Conservation (phyloP, 1,140 invertebrate genomes). For the Tyrophagus putrescentiae region DNA sequence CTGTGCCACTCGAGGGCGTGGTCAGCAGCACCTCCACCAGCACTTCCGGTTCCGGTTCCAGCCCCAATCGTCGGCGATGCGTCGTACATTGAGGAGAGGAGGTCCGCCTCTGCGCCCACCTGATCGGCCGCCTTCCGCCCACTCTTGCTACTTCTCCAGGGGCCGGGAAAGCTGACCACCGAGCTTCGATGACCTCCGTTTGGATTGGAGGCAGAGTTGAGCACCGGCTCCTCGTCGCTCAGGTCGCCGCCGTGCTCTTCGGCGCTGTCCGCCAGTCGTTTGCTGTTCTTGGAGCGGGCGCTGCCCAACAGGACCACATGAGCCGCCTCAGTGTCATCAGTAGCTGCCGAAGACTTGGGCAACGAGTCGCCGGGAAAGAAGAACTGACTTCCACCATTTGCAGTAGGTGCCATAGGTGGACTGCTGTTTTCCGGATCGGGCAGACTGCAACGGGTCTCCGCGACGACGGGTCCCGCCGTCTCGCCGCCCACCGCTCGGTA, state of each 20-base stretch:
- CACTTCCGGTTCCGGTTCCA: not conserved
- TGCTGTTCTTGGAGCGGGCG: constrained; percentile 2
- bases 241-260: not conserved
- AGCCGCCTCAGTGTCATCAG: not conserved
- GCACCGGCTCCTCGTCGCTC: too few relatives aligned
- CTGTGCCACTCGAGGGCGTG: too few relatives aligned
- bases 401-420: not conserved
- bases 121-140: not conserved
- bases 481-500: not conserved
- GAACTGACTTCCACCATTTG: not conserved
- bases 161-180: not conserved
- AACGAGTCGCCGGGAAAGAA: constrained; percentile 12
- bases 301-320: not conserved
- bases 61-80: not conserved
- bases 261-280: not conserved
- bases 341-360: too few relatives aligned
- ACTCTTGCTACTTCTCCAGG: constrained; percentile 6
- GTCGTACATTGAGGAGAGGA: too few relatives aligned
- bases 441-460: not conserved
- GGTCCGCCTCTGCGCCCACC: too few relatives aligned
- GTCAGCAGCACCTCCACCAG: not conserved
- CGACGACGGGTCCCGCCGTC: too few relatives aligned
- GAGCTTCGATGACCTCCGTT: not conserved
- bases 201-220: too few relatives aligned
- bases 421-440: not conserved